These are phyloP conservation scores for Chondrilla cf. caribensis DNA, from an alignment of 37 sponge, comb jelly and placozoan species.

Conservation along the genomic window DNA sequence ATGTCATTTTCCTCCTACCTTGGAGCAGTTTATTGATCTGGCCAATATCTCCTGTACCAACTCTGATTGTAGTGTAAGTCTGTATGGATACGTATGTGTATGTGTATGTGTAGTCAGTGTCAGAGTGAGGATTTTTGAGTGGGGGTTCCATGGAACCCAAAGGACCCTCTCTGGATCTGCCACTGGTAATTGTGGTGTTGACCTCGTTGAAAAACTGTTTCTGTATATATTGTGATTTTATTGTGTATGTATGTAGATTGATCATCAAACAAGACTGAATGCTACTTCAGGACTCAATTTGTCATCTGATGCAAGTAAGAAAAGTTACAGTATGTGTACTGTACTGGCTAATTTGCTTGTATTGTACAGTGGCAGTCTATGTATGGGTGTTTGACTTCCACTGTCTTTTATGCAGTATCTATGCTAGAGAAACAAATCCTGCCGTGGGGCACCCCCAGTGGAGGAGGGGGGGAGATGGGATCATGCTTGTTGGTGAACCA, in stretches of 20 bases:
- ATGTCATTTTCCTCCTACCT: neutral
- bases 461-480: constrained; percentile 29
- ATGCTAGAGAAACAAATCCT: neutral
- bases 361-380: too few species aligned
- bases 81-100: too few species aligned
- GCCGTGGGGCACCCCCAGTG: constrained; percentile 55
- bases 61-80: neutral
- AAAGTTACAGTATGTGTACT: neutral
- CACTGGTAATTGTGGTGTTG: too few species aligned
- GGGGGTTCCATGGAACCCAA: too few species aligned
- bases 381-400: too few species aligned
- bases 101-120: too few species aligned
- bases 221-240: too few species aligned
- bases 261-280: neutral
- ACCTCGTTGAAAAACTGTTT: too few species aligned
- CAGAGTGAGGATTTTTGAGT: too few species aligned
- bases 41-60: neutral
- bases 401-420: neutral
- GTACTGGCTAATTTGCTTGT: neutral
- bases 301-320: neutral
- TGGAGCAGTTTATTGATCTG: neutral
- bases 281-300: neutral
- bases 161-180: too few species aligned
- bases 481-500: constrained; percentile 40
- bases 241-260: neutral